phyloP scores from a whole-genome alignment of 1,140 invertebrate species.

The Drosophila trapezifrons region DNA sequence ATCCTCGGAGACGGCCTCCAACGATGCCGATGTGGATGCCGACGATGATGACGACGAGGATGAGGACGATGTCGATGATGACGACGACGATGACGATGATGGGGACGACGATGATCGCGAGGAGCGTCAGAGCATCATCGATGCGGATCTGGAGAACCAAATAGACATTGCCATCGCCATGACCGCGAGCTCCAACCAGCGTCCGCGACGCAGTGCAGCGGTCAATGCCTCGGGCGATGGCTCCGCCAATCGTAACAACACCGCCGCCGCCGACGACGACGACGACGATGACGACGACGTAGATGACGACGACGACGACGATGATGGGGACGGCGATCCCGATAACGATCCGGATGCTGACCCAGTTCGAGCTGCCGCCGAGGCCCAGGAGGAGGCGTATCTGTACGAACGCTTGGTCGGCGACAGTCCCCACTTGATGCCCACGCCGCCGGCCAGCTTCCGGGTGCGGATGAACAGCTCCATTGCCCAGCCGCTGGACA shows the following conservation, averaged over 20 bases:
- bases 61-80: conserved; percentile 59
- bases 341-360: conserved; percentile 20
- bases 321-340: conserved; percentile 28
- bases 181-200: conserved; percentile 48
- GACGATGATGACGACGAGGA: conserved; percentile 77
- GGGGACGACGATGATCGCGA: conserved; percentile 52
- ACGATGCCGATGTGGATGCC: conserved; percentile 74
- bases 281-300: conserved; percentile 23
- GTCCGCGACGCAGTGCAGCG: conserved; percentile 67
- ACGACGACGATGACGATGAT: conserved; percentile 48
- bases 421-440: conserved; percentile 39
- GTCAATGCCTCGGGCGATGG: conserved; percentile 39
- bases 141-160: conserved; percentile 44
- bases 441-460: conserved; percentile 52
- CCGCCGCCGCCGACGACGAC: conserved; percentile 24
- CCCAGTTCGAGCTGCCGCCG: neutral
- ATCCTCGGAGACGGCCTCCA: conserved; percentile 84
- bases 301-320: conserved; percentile 30
- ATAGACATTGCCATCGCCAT: conserved; percentile 58
- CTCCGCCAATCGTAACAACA: conserved; percentile 4
- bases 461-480: conserved; percentile 65
- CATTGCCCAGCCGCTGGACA: conserved; percentile 66
- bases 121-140: conserved; percentile 12
- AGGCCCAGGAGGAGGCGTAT: conserved; percentile 24
- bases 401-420: conserved; percentile 50